These are phyloP conservation scores for Probaryconus sp. DNA, from an alignment of 1,140 invertebrate genomes.

Conservation along the genomic window DNA sequence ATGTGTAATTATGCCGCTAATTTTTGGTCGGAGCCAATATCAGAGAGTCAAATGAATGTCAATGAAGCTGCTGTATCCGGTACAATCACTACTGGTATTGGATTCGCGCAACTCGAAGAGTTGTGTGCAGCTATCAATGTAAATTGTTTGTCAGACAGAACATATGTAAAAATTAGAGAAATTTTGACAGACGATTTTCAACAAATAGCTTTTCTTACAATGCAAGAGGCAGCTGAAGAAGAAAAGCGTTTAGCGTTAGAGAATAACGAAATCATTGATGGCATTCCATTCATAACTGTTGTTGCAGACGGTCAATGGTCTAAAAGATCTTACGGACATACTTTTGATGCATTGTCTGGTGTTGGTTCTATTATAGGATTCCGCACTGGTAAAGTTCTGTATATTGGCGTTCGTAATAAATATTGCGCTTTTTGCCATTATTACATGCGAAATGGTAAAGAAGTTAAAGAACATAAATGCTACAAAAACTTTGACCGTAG, in stretches of 20 bases:
- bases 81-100: too few relatives aligned
- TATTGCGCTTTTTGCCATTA: conserved; percentile 56
- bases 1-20: too few relatives aligned
- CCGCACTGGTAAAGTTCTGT: conserved; percentile 46
- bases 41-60: too few relatives aligned
- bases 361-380: conserved; percentile 53
- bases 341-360: conserved; percentile 61
- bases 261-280: neutral
- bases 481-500: conserved; percentile 59
- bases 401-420: conserved; percentile 61
- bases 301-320: conserved; percentile 32
- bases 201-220: too few relatives aligned
- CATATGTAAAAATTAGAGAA: too few relatives aligned
- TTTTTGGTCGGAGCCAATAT: too few relatives aligned
- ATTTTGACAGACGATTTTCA: too few relatives aligned
- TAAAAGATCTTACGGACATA: conserved; percentile 59
- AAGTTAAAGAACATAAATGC: conserved; percentile 36
- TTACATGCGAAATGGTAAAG: conserved; percentile 23
- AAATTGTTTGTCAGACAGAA: too few relatives aligned
- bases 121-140: too few relatives aligned
- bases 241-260: conserved; percentile 1
- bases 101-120: too few relatives aligned
- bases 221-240: neutral
- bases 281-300: conserved; percentile 7
- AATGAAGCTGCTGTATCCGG: too few relatives aligned